phyloP scores from a whole-genome alignment of 2,113 vertebrate species.

The Butastur rufipennis region DNA sequence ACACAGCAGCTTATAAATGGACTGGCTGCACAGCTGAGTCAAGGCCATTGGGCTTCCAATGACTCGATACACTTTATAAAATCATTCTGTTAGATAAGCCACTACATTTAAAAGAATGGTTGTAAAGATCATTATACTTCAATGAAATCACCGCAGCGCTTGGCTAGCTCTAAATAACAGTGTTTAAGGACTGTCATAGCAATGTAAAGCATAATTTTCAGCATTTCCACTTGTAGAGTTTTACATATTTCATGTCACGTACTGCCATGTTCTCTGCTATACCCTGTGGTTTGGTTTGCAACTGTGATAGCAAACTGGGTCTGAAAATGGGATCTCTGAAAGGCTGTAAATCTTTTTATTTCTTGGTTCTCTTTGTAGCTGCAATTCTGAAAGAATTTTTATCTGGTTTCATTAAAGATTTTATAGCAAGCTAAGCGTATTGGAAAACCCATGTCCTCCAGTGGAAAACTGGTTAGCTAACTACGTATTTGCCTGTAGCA shows the following conservation, averaged over 20 bases:
- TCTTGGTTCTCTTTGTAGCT: neutral
- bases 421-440: neutral
- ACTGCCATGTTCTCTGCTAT: neutral
- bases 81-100: neutral
- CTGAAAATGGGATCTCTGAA: neutral
- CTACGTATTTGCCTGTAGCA: neutral
- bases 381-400: neutral
- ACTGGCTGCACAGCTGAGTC: neutral
- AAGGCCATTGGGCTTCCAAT: neutral
- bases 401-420: neutral
- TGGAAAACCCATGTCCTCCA: neutral
- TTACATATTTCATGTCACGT: neutral
- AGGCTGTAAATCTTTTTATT: neutral
- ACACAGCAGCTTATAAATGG: neutral
- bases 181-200: neutral
- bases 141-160: neutral
- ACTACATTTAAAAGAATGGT: neutral
- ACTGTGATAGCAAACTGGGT: neutral
- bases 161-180: neutral
- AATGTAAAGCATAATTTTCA: neutral
- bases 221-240: neutral
- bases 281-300: neutral
- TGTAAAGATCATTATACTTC: neutral
- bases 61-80: neutral
- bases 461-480: neutral